A percentile compares a stretch with the other conserved stretches of the same genome.
Evolutionary conservation across 2,797 vertebrate genomes (phyloP).

Genomic region (Chiroxiphia lanceolata): DNA sequence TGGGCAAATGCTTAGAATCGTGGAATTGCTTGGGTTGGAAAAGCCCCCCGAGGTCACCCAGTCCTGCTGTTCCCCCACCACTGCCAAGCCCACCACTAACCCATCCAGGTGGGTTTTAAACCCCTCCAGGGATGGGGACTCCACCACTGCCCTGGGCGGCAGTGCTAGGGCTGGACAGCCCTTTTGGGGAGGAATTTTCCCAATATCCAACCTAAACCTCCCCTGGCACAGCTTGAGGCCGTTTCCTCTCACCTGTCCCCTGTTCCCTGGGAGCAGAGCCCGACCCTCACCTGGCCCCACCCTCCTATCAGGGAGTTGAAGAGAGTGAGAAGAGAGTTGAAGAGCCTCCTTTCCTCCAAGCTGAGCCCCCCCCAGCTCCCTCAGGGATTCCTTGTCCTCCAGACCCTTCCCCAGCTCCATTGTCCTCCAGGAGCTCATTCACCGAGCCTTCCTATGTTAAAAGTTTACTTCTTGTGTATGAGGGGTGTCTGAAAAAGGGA

Average conservation of each 20-base stretch:
- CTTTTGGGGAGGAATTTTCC: background rate
- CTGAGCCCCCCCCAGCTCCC: background rate
- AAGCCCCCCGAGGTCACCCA: accelerated
- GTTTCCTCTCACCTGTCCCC: background rate
- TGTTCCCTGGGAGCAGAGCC: background rate
- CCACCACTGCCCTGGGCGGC: background rate
- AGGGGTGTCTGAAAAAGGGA: background rate
- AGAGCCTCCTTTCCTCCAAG: background rate
- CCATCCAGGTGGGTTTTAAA: background rate
- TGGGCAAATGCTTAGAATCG: accelerated
- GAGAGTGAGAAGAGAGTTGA: background rate
- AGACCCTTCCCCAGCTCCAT: background rate
- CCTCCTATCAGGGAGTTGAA: background rate
- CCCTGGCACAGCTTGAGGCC: background rate
- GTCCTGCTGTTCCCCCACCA: background rate
- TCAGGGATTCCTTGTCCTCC: background rate
- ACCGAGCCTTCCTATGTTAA: background rate
- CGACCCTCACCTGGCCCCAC: background rate
- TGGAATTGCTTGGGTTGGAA: background rate
- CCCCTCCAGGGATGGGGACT: background rate
- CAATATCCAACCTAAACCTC: background rate
- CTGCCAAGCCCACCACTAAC: background rate
- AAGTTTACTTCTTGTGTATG: background rate
- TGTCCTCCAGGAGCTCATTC: background rate
- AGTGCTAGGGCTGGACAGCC: background rate